Evolutionary conservation across 2,888 invertebrate species (phyloP), one percentile per base, ranked within the genome.

Genomic region (Patella pellucida): DNA sequence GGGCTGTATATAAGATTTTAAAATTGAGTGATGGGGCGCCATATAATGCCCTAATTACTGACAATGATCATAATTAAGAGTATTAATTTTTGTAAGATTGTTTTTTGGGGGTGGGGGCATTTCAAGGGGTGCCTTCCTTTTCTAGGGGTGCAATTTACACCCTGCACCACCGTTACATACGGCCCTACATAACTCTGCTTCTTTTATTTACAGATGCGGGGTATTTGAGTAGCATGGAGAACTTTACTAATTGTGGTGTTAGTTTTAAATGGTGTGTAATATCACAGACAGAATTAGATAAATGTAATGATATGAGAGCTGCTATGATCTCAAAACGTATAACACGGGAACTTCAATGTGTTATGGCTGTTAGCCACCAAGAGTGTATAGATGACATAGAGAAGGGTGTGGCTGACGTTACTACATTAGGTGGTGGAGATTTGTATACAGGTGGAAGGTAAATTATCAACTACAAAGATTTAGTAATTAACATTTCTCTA

Each of bases 231-330:
- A 78, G 78, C 11, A 62, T 80, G 74, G 51, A 68, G 14, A 73
- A 77, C 67, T 81, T 81, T 80, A 97, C 97, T 88, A 95, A 96
- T 0, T 80, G 80, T 51, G 94, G 97, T 14, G 93, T 94, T 69
- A 92, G 94, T 27, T 95, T 97, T 92, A 94, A 94, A 0, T 89
- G 97, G 16, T 98, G 98, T 88, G 95, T 97, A 27, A 96, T 97
- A 0, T 97, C 97, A 0, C 95, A 95, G 74, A 93, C 94, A 0
- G 98, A 98, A 90, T 93, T 95, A 92, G 94, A 95, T 77, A 98
- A 98, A 91, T 98, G 98, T 89, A 92, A 95, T 31, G 79, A 83
- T 68, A 84, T 87, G 85, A 84, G 84, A 73, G 81, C 86, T 78
- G 87, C 87, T 1, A 84, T 87, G 69, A 76, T 81, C 5, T 81